Base-by-base conservation (phyloP, 1,140 invertebrate genomes). In the Euwallacea similis region DNA sequence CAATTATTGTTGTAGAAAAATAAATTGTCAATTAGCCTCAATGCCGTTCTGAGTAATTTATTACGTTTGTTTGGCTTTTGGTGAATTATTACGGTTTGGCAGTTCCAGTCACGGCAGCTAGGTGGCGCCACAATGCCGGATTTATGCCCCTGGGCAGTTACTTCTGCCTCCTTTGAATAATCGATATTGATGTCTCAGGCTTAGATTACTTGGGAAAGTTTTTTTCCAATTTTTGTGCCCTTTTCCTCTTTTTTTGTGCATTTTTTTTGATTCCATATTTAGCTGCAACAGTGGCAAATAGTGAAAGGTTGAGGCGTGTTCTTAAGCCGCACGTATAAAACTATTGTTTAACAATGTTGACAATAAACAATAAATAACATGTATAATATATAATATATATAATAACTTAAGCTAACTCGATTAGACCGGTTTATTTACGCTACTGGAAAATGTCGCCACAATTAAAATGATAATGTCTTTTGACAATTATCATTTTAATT, bases 111-210 rank as follows among this genome's bases (percentile, higher is more conserved):
- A 13, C 42, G 8, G n/a, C 7, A 54, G 42, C 21, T 58, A 67
- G 66, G 59, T 67, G 66, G 66, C 66, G 54, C 9, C 10, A 67
- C 10, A 42, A 8, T 64, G 11, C 10, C 44, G 21, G 47, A 8
- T 64, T 64, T 64, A 50, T 50, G 46, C 46, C 9, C 46, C 9
- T 11, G 46, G 46, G 9, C 46, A 11, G 13, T 50, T 13, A 11
- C 9, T 11, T 11, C 13, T 50, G 46, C 46, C 9, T 50, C 6
- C 21, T 50, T 10, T 50, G 46, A 50, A 50, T 50, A 58, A 58
- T 58, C 55, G 55, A 58, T 58, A 58, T 50, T 6, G 10, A 33
- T 33, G 21, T 33, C 21, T 4, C 21, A 33, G 21, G 21, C 21
- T 33, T 1, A 33, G 21, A 4, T 33, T 33, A 4, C 21, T 33